Evolutionary conservation across 2,113 vertebrate species (phyloP).

Genomic region (Elachura formosa): DNA sequence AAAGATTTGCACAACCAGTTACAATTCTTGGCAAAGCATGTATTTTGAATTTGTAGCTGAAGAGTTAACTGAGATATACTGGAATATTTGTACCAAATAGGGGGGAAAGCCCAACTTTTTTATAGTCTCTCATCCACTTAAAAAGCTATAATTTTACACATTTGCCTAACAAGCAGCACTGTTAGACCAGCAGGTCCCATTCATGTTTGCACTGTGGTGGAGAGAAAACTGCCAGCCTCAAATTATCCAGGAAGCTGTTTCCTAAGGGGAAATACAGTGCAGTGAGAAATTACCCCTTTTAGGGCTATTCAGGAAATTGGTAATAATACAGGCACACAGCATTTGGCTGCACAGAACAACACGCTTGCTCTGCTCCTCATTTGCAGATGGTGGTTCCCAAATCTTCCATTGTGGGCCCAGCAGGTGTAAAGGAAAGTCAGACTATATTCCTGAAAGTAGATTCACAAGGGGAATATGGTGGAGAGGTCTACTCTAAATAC

Average conservation of each 20-base stretch:
- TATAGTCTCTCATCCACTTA: not conserved
- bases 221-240: not conserved
- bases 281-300: not conserved
- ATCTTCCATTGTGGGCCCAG: not conserved
- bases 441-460: not conserved
- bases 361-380: not conserved
- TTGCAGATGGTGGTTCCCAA: not conserved
- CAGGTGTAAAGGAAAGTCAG: not conserved
- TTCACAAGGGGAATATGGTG: not conserved
- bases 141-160: not conserved
- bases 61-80: not conserved
- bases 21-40: constrained; percentile 51
- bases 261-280: not conserved
- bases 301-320: not conserved
- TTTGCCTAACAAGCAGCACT: not conserved
- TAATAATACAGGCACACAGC: rapidly evolving
- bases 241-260: not conserved
- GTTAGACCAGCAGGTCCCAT: not conserved
- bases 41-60: constrained; percentile 46
- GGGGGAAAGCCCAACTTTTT: not conserved
- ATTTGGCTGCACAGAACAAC: not conserved
- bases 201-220: not conserved
- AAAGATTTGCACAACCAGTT: constrained; percentile 58
- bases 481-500: not conserved
- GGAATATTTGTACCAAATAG: constrained; percentile 2